These are phyloP conservation scores for Prionace glauca DNA, from an alignment of 2,797 vertebrate species.

Conservation along the genomic window DNA sequence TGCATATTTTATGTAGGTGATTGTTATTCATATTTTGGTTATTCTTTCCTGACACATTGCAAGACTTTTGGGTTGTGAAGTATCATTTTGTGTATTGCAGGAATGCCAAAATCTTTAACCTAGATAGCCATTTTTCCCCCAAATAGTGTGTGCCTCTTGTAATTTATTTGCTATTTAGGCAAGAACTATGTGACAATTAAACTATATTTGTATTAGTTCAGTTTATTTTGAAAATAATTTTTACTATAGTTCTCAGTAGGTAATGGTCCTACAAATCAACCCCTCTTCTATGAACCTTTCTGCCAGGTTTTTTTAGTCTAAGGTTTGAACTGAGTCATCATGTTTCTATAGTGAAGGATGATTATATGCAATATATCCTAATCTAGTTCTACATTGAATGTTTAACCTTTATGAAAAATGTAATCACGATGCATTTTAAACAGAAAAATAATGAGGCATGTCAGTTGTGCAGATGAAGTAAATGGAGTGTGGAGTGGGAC, in stretches of 20 bases:
- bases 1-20: neutral
- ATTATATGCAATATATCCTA: conserved; percentile 15
- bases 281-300: neutral
- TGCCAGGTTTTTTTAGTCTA: neutral
- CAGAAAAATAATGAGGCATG: conserved; percentile 19
- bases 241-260: neutral
- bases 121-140: neutral
- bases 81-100: neutral
- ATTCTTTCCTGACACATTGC: neutral
- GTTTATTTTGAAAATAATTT: conserved; percentile 19
- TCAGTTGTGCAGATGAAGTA: conserved; percentile 26
- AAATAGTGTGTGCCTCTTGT: neutral
- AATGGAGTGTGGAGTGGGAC: neutral
- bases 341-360: conserved; percentile 3
- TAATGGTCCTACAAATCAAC: neutral
- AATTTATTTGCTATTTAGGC: neutral
- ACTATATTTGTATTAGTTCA: neutral
- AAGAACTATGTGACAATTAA: neutral
- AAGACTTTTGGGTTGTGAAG: neutral
- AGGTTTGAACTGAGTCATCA: conserved; percentile 6
- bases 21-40: neutral
- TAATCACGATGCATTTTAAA: conserved; percentile 27
- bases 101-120: neutral
- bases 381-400: conserved; percentile 3
- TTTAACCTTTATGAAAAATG: conserved; percentile 12